phyloP scores from a whole-genome alignment of 2,113 vertebrate genomes.

The Parotia lawesii region DNA sequence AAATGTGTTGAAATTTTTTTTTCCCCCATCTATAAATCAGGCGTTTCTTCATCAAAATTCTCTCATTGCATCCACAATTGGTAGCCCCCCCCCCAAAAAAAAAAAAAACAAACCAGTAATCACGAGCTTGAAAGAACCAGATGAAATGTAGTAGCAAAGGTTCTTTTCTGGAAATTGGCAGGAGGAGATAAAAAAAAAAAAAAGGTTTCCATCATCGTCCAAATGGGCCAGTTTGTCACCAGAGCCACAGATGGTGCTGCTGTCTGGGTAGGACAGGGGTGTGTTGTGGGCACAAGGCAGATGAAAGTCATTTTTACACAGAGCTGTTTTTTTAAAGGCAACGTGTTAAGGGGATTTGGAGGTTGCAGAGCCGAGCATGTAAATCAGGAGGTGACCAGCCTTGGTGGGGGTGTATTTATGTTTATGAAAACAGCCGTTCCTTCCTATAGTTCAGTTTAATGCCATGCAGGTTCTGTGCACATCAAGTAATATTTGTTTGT shows the following conservation, averaged over 20 bases:
- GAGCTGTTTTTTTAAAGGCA: background rate
- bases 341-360: background rate
- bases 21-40: background rate
- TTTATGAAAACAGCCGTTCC: background rate
- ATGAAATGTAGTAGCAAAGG: background rate
- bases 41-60: background rate
- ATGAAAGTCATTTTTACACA: slow-evolving; percentile 3
- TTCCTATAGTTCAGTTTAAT: background rate
- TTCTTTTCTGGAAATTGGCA: background rate
- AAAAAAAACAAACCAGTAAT: background rate
- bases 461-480: background rate
- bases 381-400: slow-evolving; percentile 16
- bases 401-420: background rate
- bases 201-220: background rate
- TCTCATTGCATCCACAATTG: background rate
- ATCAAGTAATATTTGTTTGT: slow-evolving; percentile 41
- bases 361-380: background rate
- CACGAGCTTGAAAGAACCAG: background rate
- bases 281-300: background rate
- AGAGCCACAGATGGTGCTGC: slow-evolving; percentile 2
- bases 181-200: background rate
- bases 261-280: background rate
- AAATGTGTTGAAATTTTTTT: background rate
- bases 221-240: slow-evolving; percentile 23
- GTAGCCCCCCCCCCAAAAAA: background rate